phyloP scores from a whole-genome alignment of 23 tunicate species.

The Diplosoma virens region DNA sequence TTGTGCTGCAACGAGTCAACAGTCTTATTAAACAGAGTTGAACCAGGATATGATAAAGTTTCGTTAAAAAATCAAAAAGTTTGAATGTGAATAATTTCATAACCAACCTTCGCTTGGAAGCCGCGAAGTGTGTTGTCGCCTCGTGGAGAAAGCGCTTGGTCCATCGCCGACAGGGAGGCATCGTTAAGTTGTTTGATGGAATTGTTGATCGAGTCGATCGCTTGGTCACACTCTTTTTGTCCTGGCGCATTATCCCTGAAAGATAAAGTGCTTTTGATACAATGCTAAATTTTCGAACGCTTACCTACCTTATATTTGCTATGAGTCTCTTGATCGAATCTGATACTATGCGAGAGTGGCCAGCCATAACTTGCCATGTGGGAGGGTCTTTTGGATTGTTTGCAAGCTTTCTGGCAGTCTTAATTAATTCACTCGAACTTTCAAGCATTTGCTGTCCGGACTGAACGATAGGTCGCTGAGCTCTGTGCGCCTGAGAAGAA shows the following conservation, averaged over 20 bases:
- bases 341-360: conserved; percentile 89
- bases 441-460: conserved; percentile 94
- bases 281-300: not conserved
- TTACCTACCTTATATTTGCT: conserved; percentile 76
- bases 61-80: not conserved
- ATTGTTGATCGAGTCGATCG: conserved; percentile 81
- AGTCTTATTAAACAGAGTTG: too few relatives aligned
- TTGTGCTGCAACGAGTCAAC: too few relatives aligned
- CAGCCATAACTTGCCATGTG: conserved; percentile 95
- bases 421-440: conserved; percentile 85
- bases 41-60: too few relatives aligned
- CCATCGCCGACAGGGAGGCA: conserved; percentile 89
- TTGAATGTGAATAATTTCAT: not conserved
- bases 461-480: conserved; percentile 87
- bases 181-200: conserved; percentile 89
- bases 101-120: conserved; percentile 84
- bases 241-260: conserved; percentile 97
- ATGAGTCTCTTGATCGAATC: conserved; percentile 96
- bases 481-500: conserved; percentile 81
- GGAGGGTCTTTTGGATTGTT: conserved; percentile 94
- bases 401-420: conserved; percentile 73
- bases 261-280: not conserved
- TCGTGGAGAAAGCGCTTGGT: conserved; percentile 69
- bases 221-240: conserved; percentile 97
- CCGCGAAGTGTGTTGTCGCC: conserved; percentile 80